Conservation (phyloP, 2,113 vertebrate genomes). For the Terrapene triunguis region DNA sequence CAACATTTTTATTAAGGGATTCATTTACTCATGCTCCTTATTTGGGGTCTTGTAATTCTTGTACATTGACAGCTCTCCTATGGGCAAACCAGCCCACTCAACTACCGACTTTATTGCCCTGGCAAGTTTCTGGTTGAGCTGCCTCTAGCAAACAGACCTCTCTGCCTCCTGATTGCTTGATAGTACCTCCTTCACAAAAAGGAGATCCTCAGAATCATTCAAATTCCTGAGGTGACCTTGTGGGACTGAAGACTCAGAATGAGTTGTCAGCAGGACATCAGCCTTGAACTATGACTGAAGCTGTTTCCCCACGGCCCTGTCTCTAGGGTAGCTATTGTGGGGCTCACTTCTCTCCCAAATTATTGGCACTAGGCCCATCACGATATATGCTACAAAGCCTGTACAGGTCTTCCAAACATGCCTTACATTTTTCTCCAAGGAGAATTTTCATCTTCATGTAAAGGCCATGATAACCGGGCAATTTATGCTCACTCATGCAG, state of each 20-base stretch:
- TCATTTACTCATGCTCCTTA: constrained; percentile 34
- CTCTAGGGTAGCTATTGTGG: not conserved
- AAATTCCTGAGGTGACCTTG: not conserved
- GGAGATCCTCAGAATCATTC: not conserved
- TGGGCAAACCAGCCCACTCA: not conserved
- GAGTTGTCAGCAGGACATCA: fast-evolving
- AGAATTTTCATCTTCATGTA: not conserved
- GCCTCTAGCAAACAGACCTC: not conserved
- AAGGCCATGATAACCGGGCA: not conserved
- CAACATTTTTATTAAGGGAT: constrained; percentile 29
- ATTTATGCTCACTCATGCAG: not conserved
- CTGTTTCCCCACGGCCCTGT: not conserved
- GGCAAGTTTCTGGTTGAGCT: not conserved
- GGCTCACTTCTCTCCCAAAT: not conserved
- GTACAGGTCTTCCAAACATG: not conserved
- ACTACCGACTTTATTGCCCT: fast-evolving
- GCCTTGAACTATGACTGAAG: not conserved
- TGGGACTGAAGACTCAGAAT: not conserved
- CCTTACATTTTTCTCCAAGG: not conserved
- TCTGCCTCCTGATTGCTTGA: not conserved
- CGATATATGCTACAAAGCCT: not conserved
- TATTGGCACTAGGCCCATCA: not conserved
- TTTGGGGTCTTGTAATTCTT: not conserved
- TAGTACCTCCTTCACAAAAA: not conserved
- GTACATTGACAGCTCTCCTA: not conserved